Evolutionary conservation across 2,797 vertebrate genomes (phyloP), one percentile per base, ranked within the genome.

Genomic region (Gallinago stenura): DNA sequence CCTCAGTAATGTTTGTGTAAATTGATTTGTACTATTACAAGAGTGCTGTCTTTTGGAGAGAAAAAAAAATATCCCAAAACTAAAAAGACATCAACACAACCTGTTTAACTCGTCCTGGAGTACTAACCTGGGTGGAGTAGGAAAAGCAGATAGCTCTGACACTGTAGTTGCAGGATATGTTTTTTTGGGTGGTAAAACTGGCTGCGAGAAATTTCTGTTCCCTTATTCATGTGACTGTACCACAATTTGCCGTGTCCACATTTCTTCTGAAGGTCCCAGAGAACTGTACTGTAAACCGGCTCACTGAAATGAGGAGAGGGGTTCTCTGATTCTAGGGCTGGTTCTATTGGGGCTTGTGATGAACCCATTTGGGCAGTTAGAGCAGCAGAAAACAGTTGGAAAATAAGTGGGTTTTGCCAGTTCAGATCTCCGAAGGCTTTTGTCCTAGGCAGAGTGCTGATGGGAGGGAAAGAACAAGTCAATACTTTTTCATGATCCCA

Each of bases 281-380:
- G 80, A 72, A 60, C 79, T 9, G 53, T 6, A 18, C 50, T 33
- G 56, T 26, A 31, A 5, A 10, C 6, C 50, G 33, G 60, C 50
- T 83, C 73, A 3, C 60, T 6, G 2, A 17, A 16, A 15, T 0
- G 8, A 30, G 57, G 43, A 39, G 35, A 11, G 62, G 11, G 21
- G 25, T 54, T 62, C 16, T 2, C 41, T 69, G 50, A 2, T 25
- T n/a, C 48, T 30, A 21, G 58, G 1, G 1, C 56, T 70, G 64
- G 6, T 30, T n/a, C 19, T 39, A 8, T 22, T 0, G 1, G 21
- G 57, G 28, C 30, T 75, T 0, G 0, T 16, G 30, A 7, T 21
- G 56, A 39, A 43, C 58, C 3, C 3, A 15, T 79, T 79, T 0
- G 9, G 51, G 51, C 64, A 70, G 41, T 9, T 57, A 46, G 37